Base-by-base conservation (phyloP, 2,113 vertebrate species). In the Morone saxatilis region DNA sequence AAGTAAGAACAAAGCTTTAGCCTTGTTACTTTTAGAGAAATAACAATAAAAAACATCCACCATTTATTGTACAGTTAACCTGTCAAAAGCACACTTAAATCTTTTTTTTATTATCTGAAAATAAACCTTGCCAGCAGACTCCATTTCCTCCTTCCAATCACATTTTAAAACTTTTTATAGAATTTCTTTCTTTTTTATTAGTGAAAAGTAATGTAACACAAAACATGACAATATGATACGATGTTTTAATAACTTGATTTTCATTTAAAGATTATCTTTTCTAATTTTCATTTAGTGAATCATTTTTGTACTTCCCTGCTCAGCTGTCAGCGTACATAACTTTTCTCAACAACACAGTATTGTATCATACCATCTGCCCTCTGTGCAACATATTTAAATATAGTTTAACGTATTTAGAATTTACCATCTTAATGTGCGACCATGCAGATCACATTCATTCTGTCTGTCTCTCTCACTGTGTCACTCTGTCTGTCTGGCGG, bases 401-500 rank as follows among this genome's bases (percentile, higher is more conserved):
- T 47, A 51, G 17, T 70, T 63, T 14, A 38, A 40, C 59, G 43
- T 71, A 40, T 53, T 68, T 17, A 50, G 6, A 6, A 12, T 7
- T 16, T 14, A 45, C 47, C 14, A 20, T 61, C 57, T 45, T 10
- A 6, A 25, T 45, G 54, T 50, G n/a, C 4, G 1, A 57, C 61
- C 22, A 53, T 56, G 45, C 57, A 59, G 51, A 51, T 71, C 25
- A 53, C 51, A 65, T 48, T 78, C 54, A 19, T 71, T 43, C 36
- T 13, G 60, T 78, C 43, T 50, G 47, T 85, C 78, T 62, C 38
- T 75, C 56, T 75, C 51, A 38, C 59, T 56, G 47, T 80, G 78
- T 75, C 84, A 48, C 40, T 59, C 66, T 43, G 84, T 86, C 67
- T 67, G 51, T 80, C 81, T 81, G 78, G 31, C 57, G 43, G 77